Evolutionary conservation across 1,140 invertebrate genomes (phyloP), one percentile per base, ranked within the genome.

Genomic region (Aphaenogaster ashmeadi): DNA sequence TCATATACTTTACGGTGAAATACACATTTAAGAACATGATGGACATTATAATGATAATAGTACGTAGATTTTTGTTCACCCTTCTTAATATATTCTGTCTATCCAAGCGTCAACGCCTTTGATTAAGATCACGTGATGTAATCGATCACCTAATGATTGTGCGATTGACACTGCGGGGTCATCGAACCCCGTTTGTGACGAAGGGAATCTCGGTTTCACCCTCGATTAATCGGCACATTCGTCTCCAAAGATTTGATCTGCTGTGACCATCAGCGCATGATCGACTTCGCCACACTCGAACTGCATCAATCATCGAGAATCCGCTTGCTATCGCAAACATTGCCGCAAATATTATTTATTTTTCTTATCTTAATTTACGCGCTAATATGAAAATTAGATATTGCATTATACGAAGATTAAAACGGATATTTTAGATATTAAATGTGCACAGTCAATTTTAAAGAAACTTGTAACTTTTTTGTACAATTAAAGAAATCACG

Each of bases 211-310:
- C 77, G 77, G 18, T 18, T 77, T 79, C 79, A 47, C 64, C 66
- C 79, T 81, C 64, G 64, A 56, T 71, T 71, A 81, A 81, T 81
- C 79, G 64, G 9, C 64, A 33, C 79, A 71, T 71, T 81, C 79
- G 64, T 81, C 79, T 81, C 38, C 38, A 15, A 52, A 54, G 64
- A 71, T 56, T 69, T 50, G 66, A 81, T 81, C 78, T 69, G 77
- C 27, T 47, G 62, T 33, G 15, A 21, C 18, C 8, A 13, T 54
- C n/a, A 18, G 8, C 47, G 44, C 77, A 47, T 67, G 62, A 80
- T 80, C 33, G 47, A 69, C 62, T 69, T 52, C 3, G 47, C 15
- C 62, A 15, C 56, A 18, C 50, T 81, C 38, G 15, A 3, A 18
- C 3, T 33, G 8, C 78, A 56, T 81, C 50, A 54, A 81, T 81